Evolutionary conservation across 2,113 vertebrate species (phyloP).

Genomic region (Oceanodroma tethys): DNA sequence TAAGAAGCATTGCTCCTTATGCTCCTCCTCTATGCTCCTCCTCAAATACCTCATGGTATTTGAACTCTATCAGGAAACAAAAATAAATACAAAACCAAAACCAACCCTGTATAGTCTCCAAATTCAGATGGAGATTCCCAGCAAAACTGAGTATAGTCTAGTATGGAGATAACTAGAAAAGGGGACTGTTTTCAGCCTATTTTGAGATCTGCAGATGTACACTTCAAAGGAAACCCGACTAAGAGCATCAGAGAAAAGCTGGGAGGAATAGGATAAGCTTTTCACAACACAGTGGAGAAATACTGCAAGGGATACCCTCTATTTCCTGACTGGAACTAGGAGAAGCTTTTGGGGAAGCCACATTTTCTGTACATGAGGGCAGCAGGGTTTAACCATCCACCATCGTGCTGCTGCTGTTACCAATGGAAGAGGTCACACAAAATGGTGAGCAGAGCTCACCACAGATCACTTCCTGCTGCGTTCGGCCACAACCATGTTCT

Average conservation of each 20-base stretch:
- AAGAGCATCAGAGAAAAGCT: neutral
- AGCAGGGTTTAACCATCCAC: neutral
- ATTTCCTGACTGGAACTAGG: neutral
- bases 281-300: neutral
- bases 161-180: neutral
- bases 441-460: neutral
- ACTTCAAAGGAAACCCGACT: neutral
- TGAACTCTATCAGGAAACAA: neutral
- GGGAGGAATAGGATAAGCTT: neutral
- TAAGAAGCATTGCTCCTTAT: neutral
- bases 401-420: neutral
- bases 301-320: neutral
- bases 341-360: neutral
- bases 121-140: neutral
- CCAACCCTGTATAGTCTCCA: rapidly evolving
- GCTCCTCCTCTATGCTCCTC: no score
- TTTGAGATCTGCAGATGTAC: neutral
- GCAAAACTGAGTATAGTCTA: neutral
- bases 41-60: neutral
- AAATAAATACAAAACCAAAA: neutral
- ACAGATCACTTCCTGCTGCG: rapidly evolving
- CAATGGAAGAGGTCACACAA: neutral
- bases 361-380: neutral
- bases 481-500: rapidly evolving
- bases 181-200: neutral